A percentile compares a stretch with the other conserved stretches of the same genome.
Conservation (phyloP, 1,140 invertebrate genomes). For the Drosophila arawakana region DNA sequence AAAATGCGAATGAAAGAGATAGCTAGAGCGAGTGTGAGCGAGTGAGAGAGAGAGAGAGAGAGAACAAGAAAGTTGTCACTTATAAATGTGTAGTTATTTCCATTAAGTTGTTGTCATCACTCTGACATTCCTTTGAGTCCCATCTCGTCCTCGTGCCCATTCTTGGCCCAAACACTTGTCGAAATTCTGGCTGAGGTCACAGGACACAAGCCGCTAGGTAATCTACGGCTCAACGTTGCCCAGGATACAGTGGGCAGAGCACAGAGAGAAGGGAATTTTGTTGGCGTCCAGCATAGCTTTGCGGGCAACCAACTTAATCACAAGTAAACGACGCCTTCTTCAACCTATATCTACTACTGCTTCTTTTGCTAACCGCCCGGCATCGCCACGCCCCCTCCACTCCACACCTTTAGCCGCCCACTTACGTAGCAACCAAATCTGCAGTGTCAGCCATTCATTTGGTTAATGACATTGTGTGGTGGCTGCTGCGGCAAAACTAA, state of each 20-base stretch:
- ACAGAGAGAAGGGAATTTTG: too few species aligned
- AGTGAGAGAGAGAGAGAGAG: constrained; percentile 8
- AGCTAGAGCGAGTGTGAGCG: too few species aligned
- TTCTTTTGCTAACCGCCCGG: background rate
- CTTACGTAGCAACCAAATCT: constrained; percentile 52
- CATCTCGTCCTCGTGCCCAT: constrained; percentile 10
- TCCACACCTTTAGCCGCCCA: background rate
- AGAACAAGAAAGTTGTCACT: constrained; percentile 71
- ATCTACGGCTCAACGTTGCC: constrained; percentile 48
- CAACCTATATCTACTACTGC: background rate
- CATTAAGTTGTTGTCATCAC: constrained; percentile 82
- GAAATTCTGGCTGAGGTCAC: constrained; percentile 54
- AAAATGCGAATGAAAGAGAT: too few species aligned
- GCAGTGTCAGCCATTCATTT: constrained; percentile 81
- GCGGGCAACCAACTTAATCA: constrained; percentile 72
- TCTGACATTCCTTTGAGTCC: constrained; percentile 71
- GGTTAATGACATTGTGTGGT: constrained; percentile 80
- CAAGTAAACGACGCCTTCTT: constrained; percentile 67
- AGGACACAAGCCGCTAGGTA: constrained; percentile 62
- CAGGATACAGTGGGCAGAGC: background rate
- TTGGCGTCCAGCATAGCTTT: constrained; percentile 18
- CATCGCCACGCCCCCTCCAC: background rate
- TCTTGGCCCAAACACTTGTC: constrained; percentile 49
- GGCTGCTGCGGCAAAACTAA: constrained; percentile 77
- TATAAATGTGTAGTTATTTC: constrained; percentile 82